A percentile compares a stretch with the other conserved stretches of the same genome.
Evolutionary conservation across 2,888 invertebrate genomes (phyloP).

Genomic region (Ceramica pisi): DNA sequence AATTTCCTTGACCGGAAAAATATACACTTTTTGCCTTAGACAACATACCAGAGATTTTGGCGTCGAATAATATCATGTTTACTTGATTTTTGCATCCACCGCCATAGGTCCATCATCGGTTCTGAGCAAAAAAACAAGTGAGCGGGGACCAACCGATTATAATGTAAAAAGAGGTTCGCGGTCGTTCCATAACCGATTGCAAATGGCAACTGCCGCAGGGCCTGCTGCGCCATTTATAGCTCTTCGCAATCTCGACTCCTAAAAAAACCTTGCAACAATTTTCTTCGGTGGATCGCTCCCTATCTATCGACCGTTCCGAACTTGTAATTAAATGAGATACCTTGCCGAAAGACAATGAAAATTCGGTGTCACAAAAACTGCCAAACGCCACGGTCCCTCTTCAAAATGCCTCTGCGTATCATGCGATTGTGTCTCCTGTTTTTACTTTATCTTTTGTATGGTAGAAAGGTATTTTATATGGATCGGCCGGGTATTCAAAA

Average conservation of each 20-base stretch:
- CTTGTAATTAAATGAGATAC: conserved; percentile 78
- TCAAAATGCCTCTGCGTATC: conserved; percentile 82
- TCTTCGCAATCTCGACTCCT: conserved; percentile 85
- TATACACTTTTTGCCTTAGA: conserved; percentile 6
- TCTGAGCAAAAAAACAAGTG: conserved; percentile 84
- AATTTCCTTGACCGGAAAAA: conserved; percentile 19
- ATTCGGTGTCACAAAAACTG: conserved; percentile 75
- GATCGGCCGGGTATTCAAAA: conserved; percentile 44
- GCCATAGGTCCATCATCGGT: conserved; percentile 78
- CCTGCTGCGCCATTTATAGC: conserved; percentile 87
- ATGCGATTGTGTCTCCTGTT: conserved; percentile 71
- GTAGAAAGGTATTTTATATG: conserved; percentile 32
- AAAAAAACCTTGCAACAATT: conserved; percentile 87
- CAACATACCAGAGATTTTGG: conserved; percentile 44
- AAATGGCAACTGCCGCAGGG: conserved; percentile 89
- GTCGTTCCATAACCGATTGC: conserved; percentile 90
- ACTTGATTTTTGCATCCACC: conserved; percentile 77
- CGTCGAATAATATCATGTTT: conserved; percentile 66
- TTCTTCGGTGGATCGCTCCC: conserved; percentile 81
- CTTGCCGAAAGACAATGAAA: conserved; percentile 76
- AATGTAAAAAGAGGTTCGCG: conserved; percentile 89
- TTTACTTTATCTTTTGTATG: conserved; percentile 49
- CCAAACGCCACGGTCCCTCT: conserved; percentile 71
- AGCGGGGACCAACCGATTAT: conserved; percentile 87
- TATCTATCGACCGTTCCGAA: conserved; percentile 79